A percentile compares a stretch with the other conserved stretches of the same genome.
Evolutionary conservation across 2,888 invertebrate species (phyloP).

Genomic region (Pristionchus arcanus): DNA sequence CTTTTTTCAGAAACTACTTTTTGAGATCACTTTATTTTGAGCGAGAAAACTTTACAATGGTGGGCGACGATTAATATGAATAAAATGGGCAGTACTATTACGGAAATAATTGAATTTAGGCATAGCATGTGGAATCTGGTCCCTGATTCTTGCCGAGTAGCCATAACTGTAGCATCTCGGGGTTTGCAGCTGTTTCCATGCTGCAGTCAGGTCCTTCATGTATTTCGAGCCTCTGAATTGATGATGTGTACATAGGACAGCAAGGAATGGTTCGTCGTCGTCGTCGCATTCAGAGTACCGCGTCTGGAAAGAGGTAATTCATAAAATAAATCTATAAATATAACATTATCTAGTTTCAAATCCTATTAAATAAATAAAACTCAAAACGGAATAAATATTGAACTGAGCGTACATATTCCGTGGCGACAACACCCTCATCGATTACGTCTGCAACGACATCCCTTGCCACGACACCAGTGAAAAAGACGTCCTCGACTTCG

Average conservation of each 20-base stretch:
- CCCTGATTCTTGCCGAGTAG: too few species aligned
- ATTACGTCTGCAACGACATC: background rate
- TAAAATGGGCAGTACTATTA: too few species aligned
- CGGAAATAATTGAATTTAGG: too few species aligned
- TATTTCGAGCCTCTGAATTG: background rate
- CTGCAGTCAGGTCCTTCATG: background rate
- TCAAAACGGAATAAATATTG: too few species aligned
- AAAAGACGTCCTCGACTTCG: slow-evolving; percentile 30
- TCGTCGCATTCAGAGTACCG: background rate
- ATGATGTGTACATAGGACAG: background rate
- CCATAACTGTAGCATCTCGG: background rate
- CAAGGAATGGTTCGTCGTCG: background rate
- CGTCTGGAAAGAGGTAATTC: background rate
- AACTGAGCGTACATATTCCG: background rate
- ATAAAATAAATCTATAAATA: too few species aligned
- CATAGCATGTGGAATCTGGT: too few species aligned
- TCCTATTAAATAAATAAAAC: too few species aligned
- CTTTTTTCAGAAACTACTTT: too few species aligned
- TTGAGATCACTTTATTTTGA: too few species aligned
- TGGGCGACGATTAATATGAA: too few species aligned
- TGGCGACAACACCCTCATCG: background rate
- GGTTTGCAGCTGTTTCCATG: background rate
- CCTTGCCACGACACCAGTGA: background rate
- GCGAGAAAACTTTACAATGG: too few species aligned
- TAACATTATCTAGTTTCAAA: too few species aligned